Base-by-base conservation (phyloP, 2,797 vertebrate genomes). In the Pteropus rufus region DNA sequence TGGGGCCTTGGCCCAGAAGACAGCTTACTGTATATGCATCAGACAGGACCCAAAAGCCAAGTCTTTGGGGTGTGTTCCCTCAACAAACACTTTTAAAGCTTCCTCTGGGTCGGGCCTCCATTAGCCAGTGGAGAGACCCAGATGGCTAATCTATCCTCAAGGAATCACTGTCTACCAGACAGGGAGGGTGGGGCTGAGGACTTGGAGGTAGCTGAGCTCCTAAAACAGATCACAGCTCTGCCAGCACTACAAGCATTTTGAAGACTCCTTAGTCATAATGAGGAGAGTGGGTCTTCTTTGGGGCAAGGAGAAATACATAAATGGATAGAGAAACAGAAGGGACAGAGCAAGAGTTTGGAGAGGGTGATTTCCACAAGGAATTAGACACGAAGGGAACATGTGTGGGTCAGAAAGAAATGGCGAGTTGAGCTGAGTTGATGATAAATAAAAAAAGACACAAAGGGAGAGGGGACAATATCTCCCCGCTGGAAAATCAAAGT, bases 61-160 rank as follows among this genome's bases (percentile, higher is more conserved):
- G 70, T 29, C 10, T 41, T 62, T 46, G 16, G 60, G 21, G 29
- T 31, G 19, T 15, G 10, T 14, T 75, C 15, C 58, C 16, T 44
- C 7, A 1, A 49, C 23, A 93, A 44, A 64, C 31, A 21, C 65
- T 46, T 34, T 44, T 0, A n/a, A 31, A 67, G 26, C n/a, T 14
- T 41, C 34, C 31, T 65, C 77, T 24, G 34, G 29, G 29, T 75
- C 24, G 14, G 36, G 11, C 69, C n/a, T 29, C 36, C 18, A 58
- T 10, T 7, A 24, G 58, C 7, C 7, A 26, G 15, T 75, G 41
- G 1, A 1, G 24, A 16, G 49, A 24, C 14, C 0, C 12, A 31
- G 69, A 15, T 0, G 39, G 36, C 7, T 36, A n/a, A 7, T 24
- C 7, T 3, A 60, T 49, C 46, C 34, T 41, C 73, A 46, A 10